Evolutionary conservation across 2,797 vertebrate species (phyloP), one percentile per base, ranked within the genome.

Genomic region (Takifugu rubripes): DNA sequence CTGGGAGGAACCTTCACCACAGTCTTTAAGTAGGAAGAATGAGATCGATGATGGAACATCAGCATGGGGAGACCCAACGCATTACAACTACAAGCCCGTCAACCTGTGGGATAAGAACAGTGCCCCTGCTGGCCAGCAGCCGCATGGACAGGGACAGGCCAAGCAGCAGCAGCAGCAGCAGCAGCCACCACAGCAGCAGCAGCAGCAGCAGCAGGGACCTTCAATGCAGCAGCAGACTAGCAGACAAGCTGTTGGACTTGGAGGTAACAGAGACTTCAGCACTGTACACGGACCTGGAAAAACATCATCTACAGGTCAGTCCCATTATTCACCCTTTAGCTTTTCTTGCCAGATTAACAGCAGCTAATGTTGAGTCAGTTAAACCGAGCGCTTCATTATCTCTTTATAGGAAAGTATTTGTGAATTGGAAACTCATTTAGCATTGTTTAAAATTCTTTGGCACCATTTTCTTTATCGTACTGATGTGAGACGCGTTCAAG

Each of bases 1-100:
- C 70, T 99, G 97, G 97, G 97, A 99, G 78, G 97, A 99, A 66
- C 97, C 97, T 45, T 95, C 96, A 40, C 93, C 95, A 0, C 96
- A 98, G 86, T 93, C 95, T 47, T 93, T 97, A 70, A 96, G 93
- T 90, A 92, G 96, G 55, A 98, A 97, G 85, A 96, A 94, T 75
- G 97, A 99, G 82, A 95, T 99, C 10, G 97, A 99, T 49, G 97
- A 99, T 82, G 97, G 97, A 87, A 99, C 97, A 67, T 96, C 97
- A 60, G 97, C 97, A 0, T 99, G 97, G 97, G 97, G 97, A 77
- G 97, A 99, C 87, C 97, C 97, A 56, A 96, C 81, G 79, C 93
- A 91, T 88, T 96, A 97, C 6, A 98, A 92, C 72, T 93, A 93
- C 83, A 97, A 96, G 90, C 93, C 93, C 80, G 97, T 99, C 82